Evolutionary conservation across 1,140 invertebrate species (phyloP).

Genomic region (Chironomus striatipennis): DNA sequence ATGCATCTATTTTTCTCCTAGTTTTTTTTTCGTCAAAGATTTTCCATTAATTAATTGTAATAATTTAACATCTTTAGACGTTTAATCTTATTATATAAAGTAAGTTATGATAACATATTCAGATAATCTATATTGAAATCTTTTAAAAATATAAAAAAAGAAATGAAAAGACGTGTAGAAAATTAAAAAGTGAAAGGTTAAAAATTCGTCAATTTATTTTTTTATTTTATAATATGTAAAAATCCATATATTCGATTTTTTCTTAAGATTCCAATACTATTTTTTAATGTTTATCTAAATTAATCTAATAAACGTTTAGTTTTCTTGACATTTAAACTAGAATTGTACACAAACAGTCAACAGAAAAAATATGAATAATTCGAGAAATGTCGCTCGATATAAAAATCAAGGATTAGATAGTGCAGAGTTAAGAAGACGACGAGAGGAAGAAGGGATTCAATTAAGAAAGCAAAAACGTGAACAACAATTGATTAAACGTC

Average conservation of each 20-base stretch:
- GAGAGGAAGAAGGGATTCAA: slow-evolving; percentile 95
- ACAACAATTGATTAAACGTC: slow-evolving; percentile 81
- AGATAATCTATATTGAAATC: neutral
- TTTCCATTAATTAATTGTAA: neutral
- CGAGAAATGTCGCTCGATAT: slow-evolving; percentile 51
- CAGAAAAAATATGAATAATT: neutral
- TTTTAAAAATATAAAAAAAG: neutral
- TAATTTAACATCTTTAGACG: neutral
- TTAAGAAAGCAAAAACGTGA: slow-evolving; percentile 92
- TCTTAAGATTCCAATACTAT: neutral
- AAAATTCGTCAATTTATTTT: neutral
- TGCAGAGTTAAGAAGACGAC: slow-evolving; percentile 77
- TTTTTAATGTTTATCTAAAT: neutral
- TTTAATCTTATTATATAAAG: neutral
- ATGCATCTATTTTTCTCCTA: too few relatives aligned
- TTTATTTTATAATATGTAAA: neutral
- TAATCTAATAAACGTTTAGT: neutral
- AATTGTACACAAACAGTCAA: neutral
- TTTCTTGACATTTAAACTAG: neutral
- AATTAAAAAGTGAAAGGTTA: neutral
- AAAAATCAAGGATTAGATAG: slow-evolving; percentile 91
- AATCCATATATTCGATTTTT: neutral
- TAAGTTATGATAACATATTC: neutral
- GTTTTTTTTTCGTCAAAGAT: too few relatives aligned
- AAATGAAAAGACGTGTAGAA: neutral